Evolutionary conservation across 37 sponge, comb jelly and placozoan genomes (phyloP).

Genomic region (Beroe ovata): DNA sequence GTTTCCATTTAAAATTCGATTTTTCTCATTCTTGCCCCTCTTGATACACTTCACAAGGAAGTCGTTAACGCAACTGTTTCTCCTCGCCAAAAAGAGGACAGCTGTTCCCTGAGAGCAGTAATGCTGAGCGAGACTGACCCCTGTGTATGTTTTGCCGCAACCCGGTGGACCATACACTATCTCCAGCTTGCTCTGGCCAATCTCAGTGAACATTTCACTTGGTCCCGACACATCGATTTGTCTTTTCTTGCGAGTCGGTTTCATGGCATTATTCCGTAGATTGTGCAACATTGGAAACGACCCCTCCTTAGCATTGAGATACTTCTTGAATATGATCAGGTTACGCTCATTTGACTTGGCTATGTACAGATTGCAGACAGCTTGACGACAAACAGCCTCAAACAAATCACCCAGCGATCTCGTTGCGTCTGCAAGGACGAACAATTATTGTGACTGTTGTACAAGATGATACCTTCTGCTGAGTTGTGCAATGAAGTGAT

Average conservation of each 20-base stretch:
- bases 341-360: slow-evolving; percentile 7
- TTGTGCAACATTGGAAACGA: background rate
- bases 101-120: background rate
- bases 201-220: too few relatives aligned
- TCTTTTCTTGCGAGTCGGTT: background rate
- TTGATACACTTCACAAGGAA: background rate
- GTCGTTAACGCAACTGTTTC: background rate
- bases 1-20: background rate
- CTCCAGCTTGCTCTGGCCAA: background rate
- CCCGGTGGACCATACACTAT: slow-evolving; percentile 9
- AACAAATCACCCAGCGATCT: background rate
- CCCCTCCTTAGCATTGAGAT: background rate
- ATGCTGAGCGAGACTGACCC: background rate
- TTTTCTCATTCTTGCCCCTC: background rate
- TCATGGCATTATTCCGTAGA: background rate
- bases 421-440: too few relatives aligned
- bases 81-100: slow-evolving; percentile 2
- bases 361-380: background rate
- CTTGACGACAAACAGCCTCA: background rate
- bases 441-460: too few relatives aligned
- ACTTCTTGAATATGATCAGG: background rate
- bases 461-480: too few relatives aligned
- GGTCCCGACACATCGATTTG: background rate
- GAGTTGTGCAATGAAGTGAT: too few relatives aligned
- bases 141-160: slow-evolving; percentile 25